Percentiles rank a stretch among this genome's conserved stretches.
Conservation (phyloP, 2,113 vertebrate species). For the Carollia perspicillata region DNA sequence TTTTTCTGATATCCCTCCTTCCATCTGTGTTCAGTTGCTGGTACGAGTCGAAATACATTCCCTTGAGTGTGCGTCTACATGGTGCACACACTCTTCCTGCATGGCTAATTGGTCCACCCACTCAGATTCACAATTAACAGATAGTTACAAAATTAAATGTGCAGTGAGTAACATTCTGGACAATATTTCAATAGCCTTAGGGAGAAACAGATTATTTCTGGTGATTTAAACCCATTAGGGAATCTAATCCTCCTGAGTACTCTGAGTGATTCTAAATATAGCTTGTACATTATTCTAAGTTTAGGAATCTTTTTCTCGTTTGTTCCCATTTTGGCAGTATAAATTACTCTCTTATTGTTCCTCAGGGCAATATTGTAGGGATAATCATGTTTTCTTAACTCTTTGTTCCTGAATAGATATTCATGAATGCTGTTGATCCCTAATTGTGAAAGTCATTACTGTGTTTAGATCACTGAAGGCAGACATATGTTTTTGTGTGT, state of each 20-base stretch:
- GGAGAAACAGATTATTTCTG: constrained; percentile 15
- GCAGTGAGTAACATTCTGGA: neutral
- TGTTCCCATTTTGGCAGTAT: neutral
- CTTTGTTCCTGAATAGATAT: neutral
- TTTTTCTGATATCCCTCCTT: neutral
- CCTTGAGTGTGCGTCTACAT: neutral
- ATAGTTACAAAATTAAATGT: neutral
- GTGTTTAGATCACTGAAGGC: neutral
- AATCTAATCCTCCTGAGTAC: neutral
- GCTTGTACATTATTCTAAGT: neutral
- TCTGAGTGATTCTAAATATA: neutral
- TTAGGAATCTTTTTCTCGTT: neutral
- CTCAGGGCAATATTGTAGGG: neutral
- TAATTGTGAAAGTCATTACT: neutral
- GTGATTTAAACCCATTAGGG: neutral
- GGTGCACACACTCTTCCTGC: neutral
- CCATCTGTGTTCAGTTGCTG: neutral
- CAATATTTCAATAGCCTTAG: neutral
- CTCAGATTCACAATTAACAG: constrained; percentile 3
- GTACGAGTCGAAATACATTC: neutral
- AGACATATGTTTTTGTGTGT: neutral
- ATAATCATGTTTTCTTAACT: neutral
- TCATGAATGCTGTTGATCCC: neutral
- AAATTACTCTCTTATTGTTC: neutral
- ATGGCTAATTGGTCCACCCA: neutral